Evolutionary conservation across 1,140 invertebrate species (phyloP).

Genomic region (Zophobas atratus): DNA sequence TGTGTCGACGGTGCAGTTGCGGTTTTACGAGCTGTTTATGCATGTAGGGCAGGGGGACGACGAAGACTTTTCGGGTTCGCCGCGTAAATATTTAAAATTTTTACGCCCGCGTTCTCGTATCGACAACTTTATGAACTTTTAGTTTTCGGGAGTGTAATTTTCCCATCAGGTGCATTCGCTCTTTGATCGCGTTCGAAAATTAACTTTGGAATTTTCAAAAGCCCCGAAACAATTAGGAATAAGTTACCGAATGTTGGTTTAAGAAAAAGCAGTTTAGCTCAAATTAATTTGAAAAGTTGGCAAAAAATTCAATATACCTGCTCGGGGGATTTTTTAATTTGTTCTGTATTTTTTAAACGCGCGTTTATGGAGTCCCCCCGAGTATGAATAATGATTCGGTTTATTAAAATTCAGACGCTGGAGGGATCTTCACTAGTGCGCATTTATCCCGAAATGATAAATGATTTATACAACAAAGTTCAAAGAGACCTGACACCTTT

Average conservation of each 20-base stretch:
- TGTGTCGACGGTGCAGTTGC: not conserved
- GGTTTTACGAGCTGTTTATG: not conserved
- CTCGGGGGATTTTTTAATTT: not conserved
- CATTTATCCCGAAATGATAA: constrained; percentile 8
- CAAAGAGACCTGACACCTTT: constrained; percentile 20
- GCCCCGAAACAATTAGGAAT: not conserved
- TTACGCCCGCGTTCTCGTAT: too few relatives aligned
- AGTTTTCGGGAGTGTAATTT: not conserved
- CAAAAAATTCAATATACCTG: not conserved
- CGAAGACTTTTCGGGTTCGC: not conserved
- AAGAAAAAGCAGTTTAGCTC: not conserved
- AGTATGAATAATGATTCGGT: constrained; percentile 22
- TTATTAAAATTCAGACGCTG: constrained; percentile 20
- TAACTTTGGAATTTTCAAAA: not conserved
- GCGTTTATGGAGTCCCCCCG: not conserved
- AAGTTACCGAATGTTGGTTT: not conserved
- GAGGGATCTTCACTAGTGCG: constrained; percentile 19
- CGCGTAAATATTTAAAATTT: too few relatives aligned
- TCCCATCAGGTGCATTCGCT: not conserved
- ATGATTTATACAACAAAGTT: constrained; percentile 26
- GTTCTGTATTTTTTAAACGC: not conserved
- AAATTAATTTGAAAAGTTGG: not conserved
- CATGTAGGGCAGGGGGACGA: not conserved
- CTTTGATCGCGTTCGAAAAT: not conserved
- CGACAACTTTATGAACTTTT: too few relatives aligned